Conservation (phyloP, 2,888 invertebrate species). For the Scaptomyza tumidula region DNA sequence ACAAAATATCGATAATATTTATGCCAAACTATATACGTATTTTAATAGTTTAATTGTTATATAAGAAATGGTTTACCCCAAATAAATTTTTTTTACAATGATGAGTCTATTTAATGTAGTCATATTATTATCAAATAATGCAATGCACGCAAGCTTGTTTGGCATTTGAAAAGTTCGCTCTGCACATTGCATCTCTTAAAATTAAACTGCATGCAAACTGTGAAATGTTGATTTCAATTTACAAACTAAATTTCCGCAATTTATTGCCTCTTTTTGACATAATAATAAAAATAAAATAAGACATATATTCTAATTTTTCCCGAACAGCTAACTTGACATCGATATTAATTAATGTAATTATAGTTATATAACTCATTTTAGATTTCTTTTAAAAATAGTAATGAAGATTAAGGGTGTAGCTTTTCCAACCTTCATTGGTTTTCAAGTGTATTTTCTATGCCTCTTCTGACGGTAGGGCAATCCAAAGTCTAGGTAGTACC, state of each 20-base stretch:
- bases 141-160: too few relatives aligned
- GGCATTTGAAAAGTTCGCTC: neutral
- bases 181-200: neutral
- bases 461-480: constrained; percentile 13
- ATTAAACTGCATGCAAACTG: neutral
- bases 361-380: neutral
- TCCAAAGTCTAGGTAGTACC: constrained; percentile 45
- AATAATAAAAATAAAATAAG: neutral
- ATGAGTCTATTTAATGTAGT: too few relatives aligned
- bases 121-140: too few relatives aligned
- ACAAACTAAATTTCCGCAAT: neutral
- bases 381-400: neutral
- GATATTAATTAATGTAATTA: neutral
- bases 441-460: neutral
- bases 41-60: constrained; percentile 1
- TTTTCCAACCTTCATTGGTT: neutral
- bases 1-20: constrained; percentile 22
- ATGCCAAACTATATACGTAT: neutral
- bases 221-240: neutral
- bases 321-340: neutral
- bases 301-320: neutral
- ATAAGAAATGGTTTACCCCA: neutral
- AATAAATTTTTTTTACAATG: too few relatives aligned
- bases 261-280: neutral
- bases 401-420: constrained; percentile 1